These are phyloP conservation scores for Trichonephila clavata DNA, from an alignment of 1,140 invertebrate genomes.

Conservation along the genomic window DNA sequence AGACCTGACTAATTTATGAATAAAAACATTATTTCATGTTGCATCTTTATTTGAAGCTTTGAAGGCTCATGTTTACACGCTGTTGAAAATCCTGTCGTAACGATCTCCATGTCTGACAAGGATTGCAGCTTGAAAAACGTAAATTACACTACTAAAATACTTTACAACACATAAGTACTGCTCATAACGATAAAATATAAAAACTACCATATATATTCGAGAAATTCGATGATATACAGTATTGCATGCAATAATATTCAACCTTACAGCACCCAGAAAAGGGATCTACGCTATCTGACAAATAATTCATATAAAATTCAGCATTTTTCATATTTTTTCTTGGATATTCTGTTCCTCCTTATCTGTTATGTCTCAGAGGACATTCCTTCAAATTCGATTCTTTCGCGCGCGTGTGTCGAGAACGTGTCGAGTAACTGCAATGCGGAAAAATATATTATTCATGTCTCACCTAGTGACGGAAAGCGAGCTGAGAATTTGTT, in stretches of 20 bases:
- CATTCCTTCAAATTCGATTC: constrained; percentile 50
- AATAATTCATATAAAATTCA: constrained; percentile 25
- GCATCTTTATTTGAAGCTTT: no score
- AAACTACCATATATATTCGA: neutral
- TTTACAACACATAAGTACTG: no score
- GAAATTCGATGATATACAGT: neutral
- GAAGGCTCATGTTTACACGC: no score
- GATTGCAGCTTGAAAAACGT: no score
- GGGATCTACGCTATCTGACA: neutral
- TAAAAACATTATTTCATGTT: no score
- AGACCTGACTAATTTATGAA: no score
- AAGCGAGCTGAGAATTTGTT: neutral
- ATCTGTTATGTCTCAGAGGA: neutral
- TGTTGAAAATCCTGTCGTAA: no score
- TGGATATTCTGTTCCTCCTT: neutral
- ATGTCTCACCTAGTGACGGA: constrained; percentile 25
- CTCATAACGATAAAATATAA: neutral
- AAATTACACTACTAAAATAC: no score
- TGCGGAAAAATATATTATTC: constrained; percentile 68
- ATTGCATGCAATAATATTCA: neutral
- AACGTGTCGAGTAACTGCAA: constrained; percentile 45
- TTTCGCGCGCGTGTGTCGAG: constrained; percentile 7
- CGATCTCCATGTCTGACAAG: no score
- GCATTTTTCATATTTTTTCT: neutral
- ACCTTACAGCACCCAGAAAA: neutral